Conservation (phyloP, 92 coral and sea anemone species). For the Zoanthus sansibaricus region DNA sequence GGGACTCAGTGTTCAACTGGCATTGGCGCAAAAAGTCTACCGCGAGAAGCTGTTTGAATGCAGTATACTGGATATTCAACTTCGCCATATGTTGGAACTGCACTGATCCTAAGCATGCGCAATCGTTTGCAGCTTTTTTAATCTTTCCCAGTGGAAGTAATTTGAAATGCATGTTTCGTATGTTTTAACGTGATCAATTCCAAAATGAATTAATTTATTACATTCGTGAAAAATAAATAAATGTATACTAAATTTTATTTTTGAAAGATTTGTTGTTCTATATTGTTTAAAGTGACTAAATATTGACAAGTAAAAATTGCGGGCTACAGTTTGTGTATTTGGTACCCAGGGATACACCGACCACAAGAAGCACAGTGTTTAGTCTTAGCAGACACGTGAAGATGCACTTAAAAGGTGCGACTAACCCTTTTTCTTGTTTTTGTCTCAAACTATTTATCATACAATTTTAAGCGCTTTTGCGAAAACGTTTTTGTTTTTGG, state of each 20-base stretch:
- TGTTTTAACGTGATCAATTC: neutral
- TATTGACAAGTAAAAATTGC: too few relatives aligned
- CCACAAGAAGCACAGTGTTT: too few relatives aligned
- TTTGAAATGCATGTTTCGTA: neutral
- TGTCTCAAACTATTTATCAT: too few relatives aligned
- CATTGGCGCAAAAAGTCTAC: conserved; percentile 89
- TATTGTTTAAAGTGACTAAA: too few relatives aligned
- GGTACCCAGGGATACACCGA: too few relatives aligned
- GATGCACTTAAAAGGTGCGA: too few relatives aligned
- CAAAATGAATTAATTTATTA: neutral
- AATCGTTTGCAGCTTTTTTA: neutral
- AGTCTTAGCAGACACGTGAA: too few relatives aligned
- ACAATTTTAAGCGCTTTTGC: too few relatives aligned
- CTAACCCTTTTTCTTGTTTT: too few relatives aligned
- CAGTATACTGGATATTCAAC: conserved; percentile 88
- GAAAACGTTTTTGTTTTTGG: too few relatives aligned
- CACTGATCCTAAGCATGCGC: neutral
- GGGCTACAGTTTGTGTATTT: too few relatives aligned
- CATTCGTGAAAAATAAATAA: neutral
- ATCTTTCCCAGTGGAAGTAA: neutral
- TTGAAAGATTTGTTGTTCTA: too few relatives aligned
- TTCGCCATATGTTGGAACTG: conserved; percentile 83
- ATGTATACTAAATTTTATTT: neutral
- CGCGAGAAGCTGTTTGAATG: conserved; percentile 95
- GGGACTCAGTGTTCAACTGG: conserved; percentile 85